Percentiles rank a stretch among this genome's conserved stretches.
Conservation (phyloP, 2,797 vertebrate genomes). For the Lates japonicus region DNA sequence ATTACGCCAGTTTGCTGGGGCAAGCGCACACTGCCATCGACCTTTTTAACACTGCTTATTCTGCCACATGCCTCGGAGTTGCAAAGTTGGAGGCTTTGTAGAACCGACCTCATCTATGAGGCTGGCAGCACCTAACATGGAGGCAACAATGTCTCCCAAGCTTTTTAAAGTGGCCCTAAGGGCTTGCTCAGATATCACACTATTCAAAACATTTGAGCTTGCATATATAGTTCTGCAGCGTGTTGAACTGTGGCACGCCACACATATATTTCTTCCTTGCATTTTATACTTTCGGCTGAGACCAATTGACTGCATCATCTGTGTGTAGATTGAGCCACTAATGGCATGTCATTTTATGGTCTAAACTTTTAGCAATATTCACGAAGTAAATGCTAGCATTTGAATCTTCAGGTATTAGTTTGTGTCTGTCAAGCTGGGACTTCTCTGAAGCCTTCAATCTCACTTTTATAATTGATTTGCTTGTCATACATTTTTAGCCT, state of each 20-base stretch:
- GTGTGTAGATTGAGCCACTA: slow-evolving; percentile 56
- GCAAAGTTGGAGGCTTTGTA: no score
- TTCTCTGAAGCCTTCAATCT: slow-evolving; percentile 49
- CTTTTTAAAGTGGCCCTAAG: slow-evolving; percentile 48
- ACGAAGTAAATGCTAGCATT: slow-evolving; percentile 59
- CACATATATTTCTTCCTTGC: slow-evolving; percentile 13
- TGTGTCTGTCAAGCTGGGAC: slow-evolving; percentile 59
- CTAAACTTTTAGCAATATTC: slow-evolving; percentile 40
- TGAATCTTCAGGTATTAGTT: slow-evolving; percentile 65
- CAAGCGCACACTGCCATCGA: no score
- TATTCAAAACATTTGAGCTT: slow-evolving; percentile 64
- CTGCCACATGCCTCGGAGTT: no score
- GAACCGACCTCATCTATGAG: no score
- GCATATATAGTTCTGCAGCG: slow-evolving; percentile 15
- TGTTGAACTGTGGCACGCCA: slow-evolving; percentile 8
- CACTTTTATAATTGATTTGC: slow-evolving; percentile 61
- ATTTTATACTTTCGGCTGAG: no score
- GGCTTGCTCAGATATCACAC: slow-evolving; percentile 19
- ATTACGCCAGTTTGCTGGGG: no score
- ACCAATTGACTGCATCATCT: no score
- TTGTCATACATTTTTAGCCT: slow-evolving; percentile 54
- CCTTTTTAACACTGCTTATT: no score
- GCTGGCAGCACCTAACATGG: no score
- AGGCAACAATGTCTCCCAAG: no score
- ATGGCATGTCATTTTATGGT: slow-evolving; percentile 55